A percentile compares a stretch with the other conserved stretches of the same genome.
Evolutionary conservation across 2,797 vertebrate species (phyloP).

Genomic region (Salarias fasciatus): DNA sequence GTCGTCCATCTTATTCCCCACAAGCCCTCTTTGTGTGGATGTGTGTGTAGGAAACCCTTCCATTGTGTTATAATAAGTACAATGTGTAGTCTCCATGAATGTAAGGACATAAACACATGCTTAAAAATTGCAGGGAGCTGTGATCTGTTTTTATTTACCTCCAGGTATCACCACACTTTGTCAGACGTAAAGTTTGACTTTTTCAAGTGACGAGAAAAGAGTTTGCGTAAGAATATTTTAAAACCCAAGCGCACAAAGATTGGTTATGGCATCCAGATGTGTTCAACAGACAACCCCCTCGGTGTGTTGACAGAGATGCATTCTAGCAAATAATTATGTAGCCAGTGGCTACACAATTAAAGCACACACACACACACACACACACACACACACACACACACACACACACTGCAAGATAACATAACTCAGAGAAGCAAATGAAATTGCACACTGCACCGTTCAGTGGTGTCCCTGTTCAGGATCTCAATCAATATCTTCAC

Average conservation of each 20-base stretch:
- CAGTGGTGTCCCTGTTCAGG: conserved; percentile 29
- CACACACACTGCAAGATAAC: conserved; percentile 18
- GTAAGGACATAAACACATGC: neutral
- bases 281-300: conserved; percentile 38
- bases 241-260: too few species aligned
- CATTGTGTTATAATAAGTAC: conserved; percentile 28
- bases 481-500: conserved; percentile 55
- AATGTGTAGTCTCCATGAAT: conserved; percentile 35
- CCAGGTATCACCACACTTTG: conserved; percentile 6
- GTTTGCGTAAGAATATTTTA: neutral
- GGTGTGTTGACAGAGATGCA: conserved; percentile 40
- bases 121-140: conserved; percentile 5
- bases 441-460: conserved; percentile 34
- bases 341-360: conserved; percentile 21
- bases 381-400: conserved; percentile 19
- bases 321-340: conserved; percentile 36
- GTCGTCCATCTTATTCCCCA: conserved; percentile 45
- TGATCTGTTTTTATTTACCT: neutral
- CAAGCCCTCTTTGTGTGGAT: conserved; percentile 8
- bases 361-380: neutral
- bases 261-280: neutral
- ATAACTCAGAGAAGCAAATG: conserved; percentile 25
- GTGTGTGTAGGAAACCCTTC: conserved; percentile 3
- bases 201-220: conserved; percentile 4
- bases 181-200: conserved; percentile 19